A percentile compares a stretch with the other conserved stretches of the same genome.
These are phyloP conservation scores for Heteropelma amictum DNA, from an alignment of 2,888 invertebrate genomes.

Conservation along the genomic window DNA sequence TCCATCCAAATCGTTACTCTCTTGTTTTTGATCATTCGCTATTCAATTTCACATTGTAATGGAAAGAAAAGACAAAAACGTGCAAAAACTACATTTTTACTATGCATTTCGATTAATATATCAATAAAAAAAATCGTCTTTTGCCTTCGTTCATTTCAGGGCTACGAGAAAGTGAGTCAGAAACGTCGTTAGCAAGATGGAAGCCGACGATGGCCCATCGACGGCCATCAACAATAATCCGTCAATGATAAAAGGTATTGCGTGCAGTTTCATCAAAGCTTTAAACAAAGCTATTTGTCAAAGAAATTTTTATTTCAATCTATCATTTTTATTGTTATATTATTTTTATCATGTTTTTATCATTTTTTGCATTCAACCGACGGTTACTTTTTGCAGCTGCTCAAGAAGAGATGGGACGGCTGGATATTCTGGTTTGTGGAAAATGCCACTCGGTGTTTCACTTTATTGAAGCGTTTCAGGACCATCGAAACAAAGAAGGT, in stretches of 20 bases:
- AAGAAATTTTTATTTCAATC: too few species aligned
- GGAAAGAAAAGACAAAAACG: too few species aligned
- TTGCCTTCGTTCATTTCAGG: conserved; percentile 1
- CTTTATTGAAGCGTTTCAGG: conserved; percentile 88
- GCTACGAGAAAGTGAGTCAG: background rate
- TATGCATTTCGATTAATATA: too few species aligned
- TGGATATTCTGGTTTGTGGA: conserved; percentile 91
- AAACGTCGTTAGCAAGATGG: conserved; percentile 67
- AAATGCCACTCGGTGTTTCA: conserved; percentile 89
- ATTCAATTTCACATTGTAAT: too few species aligned
- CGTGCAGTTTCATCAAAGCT: too few species aligned
- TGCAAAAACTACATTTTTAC: too few species aligned
- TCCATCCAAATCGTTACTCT: too few species aligned
- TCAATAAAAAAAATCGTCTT: background rate
- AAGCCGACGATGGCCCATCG: conserved; percentile 74
- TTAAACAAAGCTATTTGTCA: too few species aligned
- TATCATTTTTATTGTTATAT: too few species aligned
- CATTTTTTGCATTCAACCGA: too few species aligned
- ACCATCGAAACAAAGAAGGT: conserved; percentile 82
- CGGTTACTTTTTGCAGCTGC: conserved; percentile 81
- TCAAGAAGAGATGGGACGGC: conserved; percentile 86
- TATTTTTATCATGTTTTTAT: too few species aligned
- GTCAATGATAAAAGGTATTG: conserved; percentile 72
- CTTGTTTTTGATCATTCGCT: too few species aligned
- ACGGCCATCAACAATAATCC: conserved; percentile 73